A percentile compares a stretch with the other conserved stretches of the same genome.
These are phyloP conservation scores for Didymodactylos carnosus DNA, from an alignment of 2,888 invertebrate species.

Conservation along the genomic window DNA sequence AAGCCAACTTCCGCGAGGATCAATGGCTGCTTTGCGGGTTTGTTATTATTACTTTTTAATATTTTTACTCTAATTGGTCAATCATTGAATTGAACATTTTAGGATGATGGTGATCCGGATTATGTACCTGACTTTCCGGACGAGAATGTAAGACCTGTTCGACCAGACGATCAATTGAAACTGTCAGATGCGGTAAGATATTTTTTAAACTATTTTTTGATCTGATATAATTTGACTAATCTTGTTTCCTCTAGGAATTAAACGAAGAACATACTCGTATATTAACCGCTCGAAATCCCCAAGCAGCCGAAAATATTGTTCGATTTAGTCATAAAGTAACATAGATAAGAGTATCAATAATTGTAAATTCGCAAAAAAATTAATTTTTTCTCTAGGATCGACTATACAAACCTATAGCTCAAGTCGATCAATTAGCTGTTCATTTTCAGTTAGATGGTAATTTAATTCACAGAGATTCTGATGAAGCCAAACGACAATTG, in stretches of 20 bases:
- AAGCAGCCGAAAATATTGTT: slow-evolving; percentile 54
- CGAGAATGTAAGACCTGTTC: no score
- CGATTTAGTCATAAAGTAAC: slow-evolving; percentile 57
- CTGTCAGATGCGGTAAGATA: slow-evolving; percentile 24
- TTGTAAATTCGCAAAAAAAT: no score
- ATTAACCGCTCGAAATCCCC: slow-evolving; percentile 54
- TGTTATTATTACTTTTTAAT: no score
- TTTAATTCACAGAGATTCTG: slow-evolving; percentile 33
- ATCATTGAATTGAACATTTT: no score
- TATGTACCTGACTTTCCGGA: no score
- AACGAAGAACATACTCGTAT: slow-evolving; percentile 56
- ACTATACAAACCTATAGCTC: slow-evolving; percentile 30
- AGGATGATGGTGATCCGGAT: no score
- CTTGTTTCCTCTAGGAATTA: slow-evolving; percentile 45
- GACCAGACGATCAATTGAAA: slow-evolving; percentile 33
- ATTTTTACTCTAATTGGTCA: no score
- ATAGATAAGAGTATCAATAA: not conserved
- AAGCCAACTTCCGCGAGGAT: no score
- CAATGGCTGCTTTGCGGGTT: no score
- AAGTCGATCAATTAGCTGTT: slow-evolving; percentile 33
- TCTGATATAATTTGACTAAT: not conserved
- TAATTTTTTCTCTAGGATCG: slow-evolving; percentile 21
- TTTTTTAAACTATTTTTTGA: not conserved
- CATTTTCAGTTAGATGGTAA: slow-evolving; percentile 34
- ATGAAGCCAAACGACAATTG: slow-evolving; percentile 30